These are phyloP conservation scores for Sigmodon hispidus DNA, from an alignment of 2,113 vertebrate genomes.

Conservation along the genomic window DNA sequence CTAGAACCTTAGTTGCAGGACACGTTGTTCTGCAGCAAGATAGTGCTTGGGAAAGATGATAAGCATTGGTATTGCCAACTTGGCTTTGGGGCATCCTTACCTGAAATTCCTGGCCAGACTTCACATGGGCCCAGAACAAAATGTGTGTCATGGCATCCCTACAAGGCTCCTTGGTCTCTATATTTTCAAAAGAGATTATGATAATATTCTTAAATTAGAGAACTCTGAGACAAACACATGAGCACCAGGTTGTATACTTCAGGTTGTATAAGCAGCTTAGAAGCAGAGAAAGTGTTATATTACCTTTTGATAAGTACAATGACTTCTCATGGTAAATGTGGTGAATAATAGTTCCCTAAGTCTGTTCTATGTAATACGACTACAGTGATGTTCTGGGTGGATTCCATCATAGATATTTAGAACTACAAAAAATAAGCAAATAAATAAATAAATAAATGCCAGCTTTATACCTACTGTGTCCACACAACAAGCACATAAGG, in stretches of 20 bases:
- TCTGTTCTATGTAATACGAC: not conserved
- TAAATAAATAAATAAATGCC: not conserved
- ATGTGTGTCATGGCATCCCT: not conserved
- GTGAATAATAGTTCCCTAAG: constrained; percentile 3
- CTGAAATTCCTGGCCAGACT: not conserved
- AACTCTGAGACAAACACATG: not conserved
- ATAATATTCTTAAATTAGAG: not conserved
- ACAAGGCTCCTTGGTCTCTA: not conserved
- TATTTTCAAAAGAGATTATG: not conserved
- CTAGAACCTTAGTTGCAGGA: not conserved
- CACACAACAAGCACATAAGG: not conserved
- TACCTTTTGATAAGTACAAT: not conserved
- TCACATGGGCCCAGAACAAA: not conserved
- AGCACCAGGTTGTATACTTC: not conserved
- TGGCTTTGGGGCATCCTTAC: not conserved
- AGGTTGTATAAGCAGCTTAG: not conserved
- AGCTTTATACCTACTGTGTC: not conserved
- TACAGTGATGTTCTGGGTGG: not conserved
- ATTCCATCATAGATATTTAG: not conserved
- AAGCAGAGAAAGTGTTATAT: not conserved
- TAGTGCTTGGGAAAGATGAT: not conserved
- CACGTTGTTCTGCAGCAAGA: not conserved
- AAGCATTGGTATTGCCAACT: not conserved
- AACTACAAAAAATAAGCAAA: not conserved
- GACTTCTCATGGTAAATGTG: not conserved